These are phyloP conservation scores for Etheostoma nigrum DNA, from an alignment of 2,797 vertebrate genomes.

Conservation along the genomic window DNA sequence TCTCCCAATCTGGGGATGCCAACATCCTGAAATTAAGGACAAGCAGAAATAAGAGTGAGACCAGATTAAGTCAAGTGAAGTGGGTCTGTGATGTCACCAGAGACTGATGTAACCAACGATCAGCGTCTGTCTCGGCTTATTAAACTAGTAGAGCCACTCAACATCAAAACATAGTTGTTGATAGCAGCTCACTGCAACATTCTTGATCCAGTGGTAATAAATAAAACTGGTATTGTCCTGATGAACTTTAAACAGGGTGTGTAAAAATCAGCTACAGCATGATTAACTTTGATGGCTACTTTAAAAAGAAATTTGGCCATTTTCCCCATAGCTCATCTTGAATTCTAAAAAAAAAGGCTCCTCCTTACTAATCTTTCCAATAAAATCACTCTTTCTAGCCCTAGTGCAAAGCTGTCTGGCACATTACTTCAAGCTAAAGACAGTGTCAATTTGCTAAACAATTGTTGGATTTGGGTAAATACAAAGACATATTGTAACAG, in stretches of 20 bases:
- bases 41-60: constrained; percentile 49
- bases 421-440: no score
- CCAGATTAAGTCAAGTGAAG: constrained; percentile 70
- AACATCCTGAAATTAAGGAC: constrained; percentile 70
- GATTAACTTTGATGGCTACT: no score
- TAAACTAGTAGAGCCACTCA: constrained; percentile 17
- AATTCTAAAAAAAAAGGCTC: no score
- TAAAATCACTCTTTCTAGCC: background rate
- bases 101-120: constrained; percentile 44
- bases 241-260: background rate
- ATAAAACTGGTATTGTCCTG: background rate
- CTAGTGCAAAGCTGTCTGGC: background rate
- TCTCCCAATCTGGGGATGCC: constrained; percentile 57
- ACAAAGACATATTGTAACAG: no score
- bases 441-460: no score
- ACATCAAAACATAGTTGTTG: constrained; percentile 3
- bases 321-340: no score
- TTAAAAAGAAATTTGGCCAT: no score
- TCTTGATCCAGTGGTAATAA: constrained; percentile 1
- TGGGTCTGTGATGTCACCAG: constrained; percentile 35
- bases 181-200: background rate
- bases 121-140: constrained; percentile 33
- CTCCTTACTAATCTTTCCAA: background rate
- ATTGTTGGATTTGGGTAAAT: no score
- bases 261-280: no score